Evolutionary conservation across 2,113 vertebrate species (phyloP).

Genomic region (Dipodomys merriami): DNA sequence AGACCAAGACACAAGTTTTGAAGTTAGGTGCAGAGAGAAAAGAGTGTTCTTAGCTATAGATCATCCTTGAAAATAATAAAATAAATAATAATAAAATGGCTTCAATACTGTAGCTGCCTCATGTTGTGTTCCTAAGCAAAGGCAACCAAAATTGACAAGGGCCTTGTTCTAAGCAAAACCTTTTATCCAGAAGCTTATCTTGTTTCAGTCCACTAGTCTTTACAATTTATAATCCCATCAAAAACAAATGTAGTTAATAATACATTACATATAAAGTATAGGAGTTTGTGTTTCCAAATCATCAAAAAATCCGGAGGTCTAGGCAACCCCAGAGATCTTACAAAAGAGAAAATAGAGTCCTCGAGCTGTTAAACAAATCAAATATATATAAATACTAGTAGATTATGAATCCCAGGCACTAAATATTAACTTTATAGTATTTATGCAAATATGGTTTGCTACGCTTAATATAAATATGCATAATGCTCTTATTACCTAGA

Average conservation of each 20-base stretch:
- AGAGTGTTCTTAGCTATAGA: constrained; percentile 39
- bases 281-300: neutral
- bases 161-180: neutral
- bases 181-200: constrained; percentile 15
- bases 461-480: neutral
- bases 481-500: neutral
- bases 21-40: neutral
- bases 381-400: constrained; percentile 25
- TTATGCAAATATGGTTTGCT: neutral
- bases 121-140: neutral
- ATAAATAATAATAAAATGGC: neutral
- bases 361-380: neutral
- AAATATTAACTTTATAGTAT: neutral
- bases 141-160: constrained; percentile 26
- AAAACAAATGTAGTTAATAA: neutral
- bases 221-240: constrained; percentile 9
- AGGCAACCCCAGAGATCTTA: neutral
- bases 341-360: neutral
- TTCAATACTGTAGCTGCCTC: neutral
- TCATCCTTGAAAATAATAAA: constrained; percentile 5
- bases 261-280: neutral
- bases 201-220: neutral
- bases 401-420: constrained; percentile 1
- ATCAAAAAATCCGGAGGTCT: neutral
- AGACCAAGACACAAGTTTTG: constrained; percentile 23